Evolutionary conservation across 2,797 vertebrate genomes (phyloP).

Genomic region (Lemur catta): DNA sequence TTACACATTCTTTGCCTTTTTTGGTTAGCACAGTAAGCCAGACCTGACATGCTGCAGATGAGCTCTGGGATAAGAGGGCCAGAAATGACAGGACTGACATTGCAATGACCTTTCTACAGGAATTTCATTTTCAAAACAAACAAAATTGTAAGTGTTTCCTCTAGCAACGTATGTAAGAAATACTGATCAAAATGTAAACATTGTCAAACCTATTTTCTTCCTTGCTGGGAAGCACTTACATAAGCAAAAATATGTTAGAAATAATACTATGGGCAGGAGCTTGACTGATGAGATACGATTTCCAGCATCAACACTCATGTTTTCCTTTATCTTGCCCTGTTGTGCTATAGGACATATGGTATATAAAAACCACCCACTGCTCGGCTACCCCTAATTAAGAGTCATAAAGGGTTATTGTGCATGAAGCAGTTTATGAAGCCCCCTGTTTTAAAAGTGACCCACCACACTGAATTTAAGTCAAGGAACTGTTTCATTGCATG

Average conservation of each 20-base stretch:
- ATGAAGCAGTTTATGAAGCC: not conserved
- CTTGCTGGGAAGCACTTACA: conserved; percentile 9
- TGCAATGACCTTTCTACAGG: not conserved
- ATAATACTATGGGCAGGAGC: not conserved
- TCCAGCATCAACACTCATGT: not conserved
- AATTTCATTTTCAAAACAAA: conserved; percentile 40
- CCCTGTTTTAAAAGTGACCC: conserved; percentile 44
- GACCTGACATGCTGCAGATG: conserved; percentile 65
- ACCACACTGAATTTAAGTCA: conserved; percentile 2
- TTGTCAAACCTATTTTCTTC: conserved; percentile 6
- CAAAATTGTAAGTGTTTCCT: conserved; percentile 8
- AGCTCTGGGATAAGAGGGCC: conserved; percentile 65
- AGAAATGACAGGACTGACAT: conserved; percentile 58
- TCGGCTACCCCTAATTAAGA: not conserved
- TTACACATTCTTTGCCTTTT: conserved; percentile 78
- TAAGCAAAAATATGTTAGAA: conserved; percentile 42
- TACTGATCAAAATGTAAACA: conserved; percentile 62
- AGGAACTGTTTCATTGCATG: not conserved
- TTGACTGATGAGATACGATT: not conserved
- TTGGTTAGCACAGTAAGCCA: conserved; percentile 72
- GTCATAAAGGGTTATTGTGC: conserved; percentile 30
- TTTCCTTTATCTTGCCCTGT: not conserved
- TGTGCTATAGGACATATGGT: not conserved
- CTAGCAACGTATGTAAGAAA: conserved; percentile 49
- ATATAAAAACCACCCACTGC: conserved; percentile 6